Evolutionary conservation across 30 jellyfish, hydroid and myxozoan genomes (phyloP).

Genomic region (Rhopilema esculentum): DNA sequence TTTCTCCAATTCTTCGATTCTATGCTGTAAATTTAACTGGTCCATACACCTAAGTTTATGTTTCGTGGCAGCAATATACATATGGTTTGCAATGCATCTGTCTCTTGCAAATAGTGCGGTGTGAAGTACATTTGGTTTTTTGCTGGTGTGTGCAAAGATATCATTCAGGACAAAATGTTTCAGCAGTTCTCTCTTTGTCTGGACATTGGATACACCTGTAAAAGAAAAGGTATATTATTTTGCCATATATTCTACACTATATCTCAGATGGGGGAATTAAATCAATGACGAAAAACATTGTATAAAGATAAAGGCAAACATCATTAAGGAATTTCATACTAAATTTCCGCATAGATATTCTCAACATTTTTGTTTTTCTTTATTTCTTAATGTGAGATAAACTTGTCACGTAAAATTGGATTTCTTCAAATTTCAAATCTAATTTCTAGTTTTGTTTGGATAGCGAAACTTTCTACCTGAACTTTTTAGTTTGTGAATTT

Average conservation of each 20-base stretch:
- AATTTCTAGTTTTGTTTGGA: constrained; percentile 1
- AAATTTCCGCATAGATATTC: not conserved
- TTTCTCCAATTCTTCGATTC: constrained; percentile 23
- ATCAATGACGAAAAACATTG: constrained; percentile 23
- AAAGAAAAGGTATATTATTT: constrained; percentile 9
- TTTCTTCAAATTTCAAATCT: constrained; percentile 36
- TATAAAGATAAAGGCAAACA: not conserved
- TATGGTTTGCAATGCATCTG: constrained; percentile 25
- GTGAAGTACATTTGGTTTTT: constrained; percentile 25
- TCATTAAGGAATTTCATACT: not conserved
- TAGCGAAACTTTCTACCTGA: constrained; percentile 25
- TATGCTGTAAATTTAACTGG: constrained; percentile 15
- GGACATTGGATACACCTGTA: constrained; percentile 43
- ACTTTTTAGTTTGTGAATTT: constrained; percentile 20
- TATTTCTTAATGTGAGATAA: not conserved
- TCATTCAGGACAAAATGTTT: constrained; percentile 15
- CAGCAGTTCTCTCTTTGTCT: constrained; percentile 43
- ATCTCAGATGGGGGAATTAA: constrained; percentile 12
- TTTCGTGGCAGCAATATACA: constrained; percentile 37
- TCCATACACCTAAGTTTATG: constrained; percentile 36
- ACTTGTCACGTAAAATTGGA: not conserved
- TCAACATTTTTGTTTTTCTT: not conserved
- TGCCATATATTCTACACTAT: constrained; percentile 12
- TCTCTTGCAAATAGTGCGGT: constrained; percentile 30
- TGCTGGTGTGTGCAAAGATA: constrained; percentile 42